Conservation (phyloP, 1,140 invertebrate genomes). For the Drosophila mojavensis region DNA sequence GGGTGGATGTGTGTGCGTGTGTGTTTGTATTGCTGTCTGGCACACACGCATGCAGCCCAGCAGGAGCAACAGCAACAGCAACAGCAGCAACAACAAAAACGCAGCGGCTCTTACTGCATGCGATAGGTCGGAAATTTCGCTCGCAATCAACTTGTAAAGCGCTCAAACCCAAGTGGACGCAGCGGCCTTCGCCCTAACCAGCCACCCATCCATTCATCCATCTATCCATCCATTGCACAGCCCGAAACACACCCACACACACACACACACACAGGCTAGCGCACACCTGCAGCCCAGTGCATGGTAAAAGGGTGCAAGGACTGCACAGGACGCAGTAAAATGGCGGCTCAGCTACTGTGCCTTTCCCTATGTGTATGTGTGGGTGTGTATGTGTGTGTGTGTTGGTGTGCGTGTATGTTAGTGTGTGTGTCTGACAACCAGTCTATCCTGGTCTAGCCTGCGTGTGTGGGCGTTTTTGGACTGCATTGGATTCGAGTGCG, state of each 20-base stretch:
- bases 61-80: background rate
- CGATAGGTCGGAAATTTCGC: constrained; percentile 79
- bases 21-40: constrained; percentile 21
- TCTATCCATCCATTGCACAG: background rate
- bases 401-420: constrained; percentile 8
- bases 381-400: constrained; percentile 9
- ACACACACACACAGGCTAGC: constrained; percentile 5
- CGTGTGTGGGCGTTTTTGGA: constrained; percentile 17
- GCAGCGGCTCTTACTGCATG: constrained; percentile 77
- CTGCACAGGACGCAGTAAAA: constrained; percentile 70
- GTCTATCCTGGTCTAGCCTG: constrained; percentile 13
- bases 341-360: constrained; percentile 62
- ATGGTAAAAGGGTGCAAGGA: constrained; percentile 52
- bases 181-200: constrained; percentile 6
- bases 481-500: constrained; percentile 32
- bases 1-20: constrained; percentile 14
- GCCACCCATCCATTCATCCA: background rate
- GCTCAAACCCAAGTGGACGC: constrained; percentile 29
- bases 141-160: constrained; percentile 68
- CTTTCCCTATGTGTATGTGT: constrained; percentile 4
- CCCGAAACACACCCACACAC: background rate
- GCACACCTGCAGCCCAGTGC: constrained; percentile 75
- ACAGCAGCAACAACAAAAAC: constrained; percentile 51
- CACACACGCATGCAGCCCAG: constrained; percentile 41
- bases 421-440: background rate